Evolutionary conservation across 2,797 vertebrate species (phyloP).

Genomic region (Emys orbicularis): DNA sequence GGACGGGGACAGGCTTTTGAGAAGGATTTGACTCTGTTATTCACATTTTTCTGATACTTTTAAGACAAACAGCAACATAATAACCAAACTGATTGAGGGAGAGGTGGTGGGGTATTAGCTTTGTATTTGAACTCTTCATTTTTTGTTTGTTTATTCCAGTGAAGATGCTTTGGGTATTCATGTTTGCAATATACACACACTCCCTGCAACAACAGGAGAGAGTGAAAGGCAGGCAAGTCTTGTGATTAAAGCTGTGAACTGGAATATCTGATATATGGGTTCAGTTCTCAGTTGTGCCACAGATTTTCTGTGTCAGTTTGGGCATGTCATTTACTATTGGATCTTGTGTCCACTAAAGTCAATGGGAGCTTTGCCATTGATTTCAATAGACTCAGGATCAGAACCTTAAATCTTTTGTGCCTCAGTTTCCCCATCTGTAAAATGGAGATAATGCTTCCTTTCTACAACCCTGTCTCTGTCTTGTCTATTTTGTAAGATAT

Average conservation of each 20-base stretch:
- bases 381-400: rapidly evolving
- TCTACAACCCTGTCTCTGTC: background rate
- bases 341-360: rapidly evolving
- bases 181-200: background rate
- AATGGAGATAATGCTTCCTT: background rate
- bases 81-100: background rate
- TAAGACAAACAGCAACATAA: constrained; percentile 17
- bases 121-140: background rate
- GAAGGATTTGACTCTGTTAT: constrained; percentile 16
- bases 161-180: background rate
- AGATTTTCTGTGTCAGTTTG: background rate
- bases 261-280: rapidly evolving
- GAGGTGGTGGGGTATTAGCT: background rate
- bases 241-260: rapidly evolving
- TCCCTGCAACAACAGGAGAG: background rate
- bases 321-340: background rate
- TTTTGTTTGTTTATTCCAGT: background rate
- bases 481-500: background rate
- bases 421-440: background rate
- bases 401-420: background rate
- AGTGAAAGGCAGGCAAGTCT: background rate
- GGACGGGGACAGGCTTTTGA: constrained; percentile 3
- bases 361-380: rapidly evolving
- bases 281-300: background rate
- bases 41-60: constrained; percentile 13